Evolutionary conservation across 2,113 vertebrate genomes (phyloP).

Genomic region (Physeter macrocephalus): DNA sequence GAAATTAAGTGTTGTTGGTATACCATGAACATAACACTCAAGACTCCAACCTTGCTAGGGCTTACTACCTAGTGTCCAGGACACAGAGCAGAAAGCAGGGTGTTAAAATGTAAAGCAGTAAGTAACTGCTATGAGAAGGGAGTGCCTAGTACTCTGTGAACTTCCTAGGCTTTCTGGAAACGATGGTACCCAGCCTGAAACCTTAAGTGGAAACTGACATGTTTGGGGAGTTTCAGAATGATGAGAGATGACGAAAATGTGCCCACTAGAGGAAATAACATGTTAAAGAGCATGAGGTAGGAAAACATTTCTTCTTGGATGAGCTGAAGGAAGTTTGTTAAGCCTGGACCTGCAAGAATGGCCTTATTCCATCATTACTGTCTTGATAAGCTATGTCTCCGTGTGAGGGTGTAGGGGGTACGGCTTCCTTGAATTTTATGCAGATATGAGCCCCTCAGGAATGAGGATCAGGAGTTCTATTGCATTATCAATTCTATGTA

Average conservation of each 20-base stretch:
- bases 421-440: neutral
- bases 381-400: neutral
- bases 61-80: neutral
- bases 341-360: neutral
- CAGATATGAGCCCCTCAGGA: neutral
- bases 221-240: neutral
- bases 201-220: neutral
- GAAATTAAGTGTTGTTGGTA: neutral
- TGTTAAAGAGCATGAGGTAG: neutral
- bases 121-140: no score
- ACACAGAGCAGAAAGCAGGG: neutral
- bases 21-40: neutral
- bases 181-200: neutral
- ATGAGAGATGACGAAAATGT: neutral
- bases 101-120: neutral
- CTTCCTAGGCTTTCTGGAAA: neutral
- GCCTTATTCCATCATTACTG: neutral
- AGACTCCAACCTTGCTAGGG: neutral
- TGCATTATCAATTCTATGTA: neutral
- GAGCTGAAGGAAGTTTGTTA: neutral
- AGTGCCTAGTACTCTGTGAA: neutral
- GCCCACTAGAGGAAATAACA: neutral
- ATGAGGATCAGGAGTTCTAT: neutral
- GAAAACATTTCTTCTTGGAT: neutral
- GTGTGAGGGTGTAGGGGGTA: fast-evolving